These are phyloP conservation scores for Daktulosphaira vitifoliae DNA, from an alignment of 1,140 invertebrate genomes.

Conservation along the genomic window DNA sequence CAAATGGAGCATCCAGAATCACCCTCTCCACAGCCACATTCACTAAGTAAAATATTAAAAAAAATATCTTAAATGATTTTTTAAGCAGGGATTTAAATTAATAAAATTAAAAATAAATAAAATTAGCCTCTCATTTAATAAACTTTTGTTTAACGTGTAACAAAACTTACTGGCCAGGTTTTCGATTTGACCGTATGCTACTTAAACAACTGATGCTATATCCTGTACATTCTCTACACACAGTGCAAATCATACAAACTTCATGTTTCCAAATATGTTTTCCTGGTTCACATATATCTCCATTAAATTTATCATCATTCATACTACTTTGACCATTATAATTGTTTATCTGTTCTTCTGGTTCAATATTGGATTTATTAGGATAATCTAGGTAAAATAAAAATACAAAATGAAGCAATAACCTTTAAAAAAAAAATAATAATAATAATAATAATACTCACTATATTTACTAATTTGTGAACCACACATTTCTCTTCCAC, in stretches of 20 bases:
- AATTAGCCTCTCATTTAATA: no score
- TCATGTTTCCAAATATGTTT: constrained; percentile 72
- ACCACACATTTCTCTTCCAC: constrained; percentile 62
- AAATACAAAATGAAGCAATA: background rate
- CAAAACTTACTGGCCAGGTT: constrained; percentile 74
- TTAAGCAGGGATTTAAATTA: no score
- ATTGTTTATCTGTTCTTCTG: background rate
- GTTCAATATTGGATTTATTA: constrained; percentile 7
- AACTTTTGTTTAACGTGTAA: background rate
- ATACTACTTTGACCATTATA: background rate
- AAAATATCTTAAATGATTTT: no score
- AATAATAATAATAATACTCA: background rate
- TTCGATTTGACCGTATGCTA: constrained; percentile 63
- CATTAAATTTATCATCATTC: constrained; percentile 37
- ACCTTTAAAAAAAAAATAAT: constrained; percentile 5
- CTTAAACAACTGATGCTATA: constrained; percentile 79
- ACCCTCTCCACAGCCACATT: constrained; percentile 90
- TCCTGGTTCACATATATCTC: constrained; percentile 57
- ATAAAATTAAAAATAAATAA: no score
- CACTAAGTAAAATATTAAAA: constrained; percentile 48
- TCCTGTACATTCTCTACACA: constrained; percentile 89
- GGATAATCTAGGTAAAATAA: constrained; percentile 19
- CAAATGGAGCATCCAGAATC: constrained; percentile 89
- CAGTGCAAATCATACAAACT: constrained; percentile 79
- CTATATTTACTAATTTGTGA: constrained; percentile 18